phyloP scores from a whole-genome alignment of 2,797 vertebrate species.

The Psittacula derbiana region DNA sequence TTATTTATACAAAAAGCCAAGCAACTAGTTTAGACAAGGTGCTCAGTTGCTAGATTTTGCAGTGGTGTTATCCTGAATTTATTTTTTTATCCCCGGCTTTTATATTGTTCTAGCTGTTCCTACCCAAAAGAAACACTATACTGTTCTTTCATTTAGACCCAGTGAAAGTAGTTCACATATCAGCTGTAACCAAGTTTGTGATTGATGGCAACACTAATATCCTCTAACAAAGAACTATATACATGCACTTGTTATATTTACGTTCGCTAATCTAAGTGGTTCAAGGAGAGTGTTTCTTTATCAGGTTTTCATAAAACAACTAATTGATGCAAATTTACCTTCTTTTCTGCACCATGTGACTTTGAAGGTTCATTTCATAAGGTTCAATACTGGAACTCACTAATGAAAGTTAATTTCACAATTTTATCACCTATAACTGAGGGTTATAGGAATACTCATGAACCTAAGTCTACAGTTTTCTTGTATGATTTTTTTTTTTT shows the following conservation, averaged over 20 bases:
- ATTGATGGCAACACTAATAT: background rate
- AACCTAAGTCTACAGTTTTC: background rate
- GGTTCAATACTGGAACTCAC: background rate
- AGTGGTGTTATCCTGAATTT: background rate
- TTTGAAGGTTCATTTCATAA: slow-evolving; percentile 34
- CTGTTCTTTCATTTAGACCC: background rate
- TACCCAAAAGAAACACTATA: background rate
- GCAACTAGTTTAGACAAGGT: background rate
- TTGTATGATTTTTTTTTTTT: background rate
- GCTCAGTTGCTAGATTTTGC: background rate
- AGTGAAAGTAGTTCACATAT: background rate
- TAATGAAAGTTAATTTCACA: slow-evolving; percentile 12
- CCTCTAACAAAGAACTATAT: background rate
- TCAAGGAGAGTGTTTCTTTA: slow-evolving; percentile 55
- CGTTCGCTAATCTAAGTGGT: slow-evolving; percentile 45
- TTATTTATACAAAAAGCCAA: background rate
- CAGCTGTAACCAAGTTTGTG: background rate
- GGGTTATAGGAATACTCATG: background rate
- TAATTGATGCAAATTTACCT: slow-evolving; percentile 50
- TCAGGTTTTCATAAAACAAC: slow-evolving; percentile 46
- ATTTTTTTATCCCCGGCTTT: background rate
- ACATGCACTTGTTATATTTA: slow-evolving; percentile 28
- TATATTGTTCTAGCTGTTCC: background rate
- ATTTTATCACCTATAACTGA: background rate
- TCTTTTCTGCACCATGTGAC: slow-evolving; percentile 38